Evolutionary conservation across 2,888 invertebrate genomes (phyloP), one percentile per base, ranked within the genome.

Genomic region (Nemoura dubitans): DNA sequence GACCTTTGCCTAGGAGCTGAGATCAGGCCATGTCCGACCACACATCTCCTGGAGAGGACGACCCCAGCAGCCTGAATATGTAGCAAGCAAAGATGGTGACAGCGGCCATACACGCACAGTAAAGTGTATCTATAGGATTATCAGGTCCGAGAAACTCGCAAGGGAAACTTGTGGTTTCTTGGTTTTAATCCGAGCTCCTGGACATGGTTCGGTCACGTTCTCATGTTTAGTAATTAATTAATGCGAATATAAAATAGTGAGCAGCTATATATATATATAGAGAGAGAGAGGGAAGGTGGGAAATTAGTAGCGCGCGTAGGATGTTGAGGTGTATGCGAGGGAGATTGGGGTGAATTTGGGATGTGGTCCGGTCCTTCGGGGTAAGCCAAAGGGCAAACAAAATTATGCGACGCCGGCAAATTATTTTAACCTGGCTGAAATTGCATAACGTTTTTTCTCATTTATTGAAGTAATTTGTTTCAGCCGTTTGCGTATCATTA

Each of bases 221-320:
- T 59, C 59, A 59, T 59, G 59, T 59, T 59, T 59, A 1, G 59
- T 59, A 59, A 59, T 59, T 59, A 59, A 59, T 59, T 59, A 59
- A 59, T 59, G 59, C 59, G 21, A 59, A 59, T 59, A 59, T 59
- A 59, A 59, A 59, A 59, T 59, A 59, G 59, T 59, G 59, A 59
- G 21, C 59, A 21, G 59, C 59, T 59, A 59, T 59, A 36, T 36
- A n/a, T n/a, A n/a, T n/a, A n/a, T n/a, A n/a, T n/a, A n/a, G n/a
- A n/a, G n/a, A n/a, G n/a, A n/a, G n/a, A 36, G 36, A 36, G 36
- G 21, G 59, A 21, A 2, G 59, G 59, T 59, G 59, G 59, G 14
- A 59, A 59, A 21, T 59, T 59, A 59, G 59, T 59, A 21, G 59
- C 59, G 59, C 1, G 21, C 21, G 59, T 1, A 59, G 59, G 21